Evolutionary conservation across 2,113 vertebrate species (phyloP), one percentile per base, ranked within the genome.

Genomic region (Apistogramma diplotaenia): DNA sequence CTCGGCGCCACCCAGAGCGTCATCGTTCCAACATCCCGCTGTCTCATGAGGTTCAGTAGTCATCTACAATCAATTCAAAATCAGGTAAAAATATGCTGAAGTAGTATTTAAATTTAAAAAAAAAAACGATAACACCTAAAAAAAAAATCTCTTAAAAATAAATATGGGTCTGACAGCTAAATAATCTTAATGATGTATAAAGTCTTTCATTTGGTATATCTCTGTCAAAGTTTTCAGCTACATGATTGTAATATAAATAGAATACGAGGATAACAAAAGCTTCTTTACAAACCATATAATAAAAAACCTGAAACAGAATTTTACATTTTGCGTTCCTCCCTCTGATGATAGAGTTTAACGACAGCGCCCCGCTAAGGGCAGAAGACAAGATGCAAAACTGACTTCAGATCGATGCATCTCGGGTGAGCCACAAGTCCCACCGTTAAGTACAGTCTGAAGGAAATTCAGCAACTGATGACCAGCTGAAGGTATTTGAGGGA

Each of bases 91-190:
- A 59, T 90, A 74, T 75, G 53, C 49, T 16, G 5, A 78, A 70
- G 59, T 67, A 67, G 78, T 76, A 57, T 55, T 84, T 82, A 88
- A 92, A 92, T 74, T 35, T 29, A 29, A 83, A 89, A 54, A 55
- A 3, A 85, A 89, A 54, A 51, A 3, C 81, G 90, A 88, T 55
- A 86, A 74, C 57, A 67, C 15, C 81, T 90, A 87, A 78, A 92
- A 35, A 91, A 75, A 90, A 89, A 46, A 76, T 57, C 37, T 90
- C 81, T 90, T 80, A 91, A 94, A 94, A 95, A 95, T 94, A 95
- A 95, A 94, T 94, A 94, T 67, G 58, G 81, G 85, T 91, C 74
- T 94, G 87, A 89, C 86, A 85, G 78, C 82, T 90, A 88, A 89
- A 83, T 87, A 84, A 90, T 86, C 56, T 89, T 75, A 82, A 18